Evolutionary conservation across 2,797 vertebrate species (phyloP), one percentile per base, ranked within the genome.

Genomic region (Poliocrania exsul): DNA sequence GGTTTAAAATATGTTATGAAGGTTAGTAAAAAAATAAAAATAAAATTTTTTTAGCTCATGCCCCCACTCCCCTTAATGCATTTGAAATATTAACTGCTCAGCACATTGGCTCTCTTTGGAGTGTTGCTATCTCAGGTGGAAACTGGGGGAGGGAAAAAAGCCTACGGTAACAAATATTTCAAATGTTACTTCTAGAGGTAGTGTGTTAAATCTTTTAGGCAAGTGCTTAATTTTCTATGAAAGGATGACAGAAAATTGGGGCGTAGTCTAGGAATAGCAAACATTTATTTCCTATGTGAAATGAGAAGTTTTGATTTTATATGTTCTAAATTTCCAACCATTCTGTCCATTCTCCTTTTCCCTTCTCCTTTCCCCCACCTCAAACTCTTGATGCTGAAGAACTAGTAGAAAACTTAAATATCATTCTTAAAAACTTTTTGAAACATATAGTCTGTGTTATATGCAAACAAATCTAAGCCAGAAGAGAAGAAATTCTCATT

Each of bases 1-100:
- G 96, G 94, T 95, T 96, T 95, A 96, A 97, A 96, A 96, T 96
- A 81, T 95, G 91, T 95, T 71, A 95, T 50, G 87, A 97, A 97
- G 98, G 96, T 97, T 97, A 97, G 97, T 97, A 97, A 94, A 94
- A 77, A 66, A 88, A 96, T 65, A 80, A 91, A 89, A 94, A 93
- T 65, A 73, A 75, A 90, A 88, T 89, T 26, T 11, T 92, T 96
- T 94, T 47, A 37, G 75, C 81, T 58, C 46, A 23, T 90, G 80
- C 54, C 31, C 92, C 88, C 35, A 89, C 74, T 94, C 49, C 92
- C 79, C 88, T 96, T 96, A 87, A 93, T 69, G 81, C 37, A 18
- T 90, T 86, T 54, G 24, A 88, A 95, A 89, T 94, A 91, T 91
- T 96, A 84, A 71, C 92, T 94, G 97, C 67, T 96, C 81, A 87